phyloP scores from a whole-genome alignment of 92 coral and sea anemone species.

The Ricordea florida region DNA sequence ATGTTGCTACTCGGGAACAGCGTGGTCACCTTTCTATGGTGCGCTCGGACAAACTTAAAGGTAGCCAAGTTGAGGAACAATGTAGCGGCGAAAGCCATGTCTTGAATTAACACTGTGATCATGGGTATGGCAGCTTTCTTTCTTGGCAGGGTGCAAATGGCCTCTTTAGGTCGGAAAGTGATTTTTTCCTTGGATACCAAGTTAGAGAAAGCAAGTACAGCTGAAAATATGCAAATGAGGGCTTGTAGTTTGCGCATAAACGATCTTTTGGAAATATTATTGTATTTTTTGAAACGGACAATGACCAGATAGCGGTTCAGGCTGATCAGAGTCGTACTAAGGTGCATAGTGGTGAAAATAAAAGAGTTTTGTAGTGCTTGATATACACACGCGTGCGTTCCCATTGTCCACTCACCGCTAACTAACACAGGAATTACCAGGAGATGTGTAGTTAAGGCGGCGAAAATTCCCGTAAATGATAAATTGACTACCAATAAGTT shows the following conservation, averaged over 20 bases:
- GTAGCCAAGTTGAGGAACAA: not conserved
- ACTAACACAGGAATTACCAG: not conserved
- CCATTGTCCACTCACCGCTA: not conserved
- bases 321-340: not conserved
- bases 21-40: not conserved
- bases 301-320: slow-evolving; percentile 13
- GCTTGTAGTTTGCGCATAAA: not conserved
- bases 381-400: slow-evolving; percentile 4
- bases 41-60: not conserved
- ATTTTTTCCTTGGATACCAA: not conserved
- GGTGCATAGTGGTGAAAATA: slow-evolving; percentile 1
- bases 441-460: slow-evolving; percentile 4
- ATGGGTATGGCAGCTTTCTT: not conserved
- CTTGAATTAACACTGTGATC: not conserved
- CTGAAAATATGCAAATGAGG: not conserved
- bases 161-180: slow-evolving; percentile 4
- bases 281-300: slow-evolving; percentile 12
- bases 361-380: slow-evolving; percentile 19
- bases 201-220: not conserved
- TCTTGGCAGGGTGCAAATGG: not conserved
- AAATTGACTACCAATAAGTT: slow-evolving; percentile 14
- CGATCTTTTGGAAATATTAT: not conserved
- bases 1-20: not conserved
- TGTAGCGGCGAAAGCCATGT: not conserved
- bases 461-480: not conserved